These are phyloP conservation scores for Sclerodermus sp. DNA, from an alignment of 2,888 invertebrate genomes.

Conservation along the genomic window DNA sequence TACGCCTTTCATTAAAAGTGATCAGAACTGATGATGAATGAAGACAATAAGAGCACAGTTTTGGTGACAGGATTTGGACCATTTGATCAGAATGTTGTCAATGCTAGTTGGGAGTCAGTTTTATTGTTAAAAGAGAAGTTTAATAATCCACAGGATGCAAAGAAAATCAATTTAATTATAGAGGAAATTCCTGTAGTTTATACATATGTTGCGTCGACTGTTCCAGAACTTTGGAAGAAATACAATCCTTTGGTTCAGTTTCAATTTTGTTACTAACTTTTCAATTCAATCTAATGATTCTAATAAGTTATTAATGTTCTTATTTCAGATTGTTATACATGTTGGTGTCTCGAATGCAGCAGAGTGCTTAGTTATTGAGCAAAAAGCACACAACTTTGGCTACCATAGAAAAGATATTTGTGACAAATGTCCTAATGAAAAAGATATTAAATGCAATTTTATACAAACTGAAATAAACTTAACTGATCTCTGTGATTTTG, in stretches of 20 bases:
- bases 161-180: constrained; percentile 61
- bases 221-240: constrained; percentile 71
- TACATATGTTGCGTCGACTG: constrained; percentile 65
- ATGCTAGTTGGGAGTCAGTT: constrained; percentile 85
- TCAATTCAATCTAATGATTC: too few species aligned
- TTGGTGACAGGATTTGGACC: constrained; percentile 82
- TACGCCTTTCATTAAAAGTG: too few species aligned
- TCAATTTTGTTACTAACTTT: background rate
- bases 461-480: constrained; percentile 64
- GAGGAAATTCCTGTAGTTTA: constrained; percentile 75
- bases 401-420: constrained; percentile 62
- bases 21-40: constrained; percentile 11
- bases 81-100: constrained; percentile 69
- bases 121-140: constrained; percentile 63
- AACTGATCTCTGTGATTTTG: constrained; percentile 60
- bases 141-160: constrained; percentile 59
- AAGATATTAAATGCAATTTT: constrained; percentile 58
- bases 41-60: constrained; percentile 44
- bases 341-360: constrained; percentile 74
- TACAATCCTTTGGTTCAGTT: constrained; percentile 62
- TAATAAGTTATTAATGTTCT: too few species aligned
- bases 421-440: constrained; percentile 57
- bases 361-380: constrained; percentile 69
- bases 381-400: constrained; percentile 66
- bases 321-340: constrained; percentile 74